Percentiles rank a stretch among this genome's conserved stretches.
Evolutionary conservation across 2,113 vertebrate species (phyloP).

Genomic region (Bubo blakistoni): DNA sequence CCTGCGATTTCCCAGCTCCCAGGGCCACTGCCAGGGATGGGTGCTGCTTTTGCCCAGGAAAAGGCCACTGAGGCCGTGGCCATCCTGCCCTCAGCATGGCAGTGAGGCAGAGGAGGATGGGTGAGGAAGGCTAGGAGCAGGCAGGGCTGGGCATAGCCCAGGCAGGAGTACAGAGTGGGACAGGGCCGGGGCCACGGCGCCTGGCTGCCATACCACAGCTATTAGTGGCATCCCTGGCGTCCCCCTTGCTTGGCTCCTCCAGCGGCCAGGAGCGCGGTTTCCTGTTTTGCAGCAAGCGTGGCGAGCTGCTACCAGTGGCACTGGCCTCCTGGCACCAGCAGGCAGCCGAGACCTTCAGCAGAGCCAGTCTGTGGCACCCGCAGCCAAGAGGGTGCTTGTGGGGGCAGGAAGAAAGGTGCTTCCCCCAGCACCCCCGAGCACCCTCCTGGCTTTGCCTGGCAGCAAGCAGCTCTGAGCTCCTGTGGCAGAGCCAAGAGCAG

Average conservation of each 20-base stretch:
- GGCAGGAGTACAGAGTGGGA: neutral
- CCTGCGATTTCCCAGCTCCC: neutral
- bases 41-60: neutral
- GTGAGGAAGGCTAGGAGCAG: neutral
- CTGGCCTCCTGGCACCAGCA: neutral
- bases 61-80: fast-evolving
- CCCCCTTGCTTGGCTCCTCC: neutral
- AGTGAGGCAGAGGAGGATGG: neutral
- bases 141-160: neutral
- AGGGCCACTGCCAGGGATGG: neutral
- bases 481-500: neutral
- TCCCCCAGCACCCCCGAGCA: too few relatives aligned
- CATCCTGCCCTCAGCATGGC: neutral
- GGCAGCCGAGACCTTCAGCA: neutral
- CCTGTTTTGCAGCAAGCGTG: slow-evolving; percentile 2
- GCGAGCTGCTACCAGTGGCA: neutral
- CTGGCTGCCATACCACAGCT: slow-evolving; percentile 21
- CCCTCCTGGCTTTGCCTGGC: neutral
- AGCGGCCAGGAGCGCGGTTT: neutral
- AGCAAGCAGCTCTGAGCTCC: neutral
- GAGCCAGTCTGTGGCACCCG: fast-evolving
- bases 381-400: fast-evolving
- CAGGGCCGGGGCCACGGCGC: neutral
- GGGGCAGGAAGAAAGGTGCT: neutral
- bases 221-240: slow-evolving; percentile 30